Base-by-base conservation (phyloP, 2,797 vertebrate genomes). In the Limosa lapponica region DNA sequence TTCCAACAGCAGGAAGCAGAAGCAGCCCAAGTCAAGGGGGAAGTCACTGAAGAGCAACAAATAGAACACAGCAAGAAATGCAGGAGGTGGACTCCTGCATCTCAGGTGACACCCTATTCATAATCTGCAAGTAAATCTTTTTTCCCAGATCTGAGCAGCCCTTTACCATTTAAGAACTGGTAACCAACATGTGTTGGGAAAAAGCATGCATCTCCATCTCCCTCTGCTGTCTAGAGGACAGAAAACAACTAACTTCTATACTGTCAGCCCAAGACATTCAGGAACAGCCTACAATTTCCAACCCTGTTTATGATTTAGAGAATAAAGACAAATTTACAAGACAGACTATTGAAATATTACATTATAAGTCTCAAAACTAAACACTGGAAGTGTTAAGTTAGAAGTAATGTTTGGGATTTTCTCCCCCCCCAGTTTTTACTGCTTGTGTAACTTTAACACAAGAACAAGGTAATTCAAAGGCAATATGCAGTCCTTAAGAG, bases 211-310 rank as follows among this genome's bases (percentile, higher is more conserved):
- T 11, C 96, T 93, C 61, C 69, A 93, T 61, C 96, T 93, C 96
- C 96, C 96, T 93, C 96, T 97, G 87, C 93, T 95, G 95, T 81
- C 28, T 23, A 88, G 48, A 78, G 27, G 25, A 67, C 54, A 91
- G 61, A 95, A 74, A 67, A 83, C 89, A 96, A 51, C 36, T 24
- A 28, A 46, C 6, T 71, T 58, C 51, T 19, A 2, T 5, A n/a
- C 13, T 54, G 44, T 13, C 49, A 64, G 57, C 41, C 73, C 14
- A 25, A 82, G 34, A 41, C 25, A 41, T 18, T 69, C 27, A 41
- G 43, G 37, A 88, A 77, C 13, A 39, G 22, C 3, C 74, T 51
- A 17, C 7, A 65, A 24, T 17, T 78, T 55, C 36, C 25, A 74
- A 22, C 6, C 2, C 5, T 32, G 16, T 19, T 90, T 13, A 34